Evolutionary conservation across 1,140 invertebrate genomes (phyloP).

Genomic region (Rhagoletis pomonella): DNA sequence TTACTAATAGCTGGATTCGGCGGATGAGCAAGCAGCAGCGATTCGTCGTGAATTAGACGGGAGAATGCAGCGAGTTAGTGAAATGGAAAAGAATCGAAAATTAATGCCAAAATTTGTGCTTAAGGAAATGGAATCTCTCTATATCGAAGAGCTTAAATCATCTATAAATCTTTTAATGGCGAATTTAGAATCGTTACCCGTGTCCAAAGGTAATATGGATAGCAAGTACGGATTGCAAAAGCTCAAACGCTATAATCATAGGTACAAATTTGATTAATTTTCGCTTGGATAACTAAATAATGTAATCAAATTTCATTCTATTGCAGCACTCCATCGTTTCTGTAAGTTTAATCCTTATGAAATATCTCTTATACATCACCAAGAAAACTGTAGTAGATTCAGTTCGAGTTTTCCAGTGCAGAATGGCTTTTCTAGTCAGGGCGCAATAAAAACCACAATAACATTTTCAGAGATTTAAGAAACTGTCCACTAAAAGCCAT

Average conservation of each 20-base stretch:
- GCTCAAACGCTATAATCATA: slow-evolving; percentile 96
- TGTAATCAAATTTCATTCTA: slow-evolving; percentile 44
- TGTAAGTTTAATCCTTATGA: slow-evolving; percentile 65
- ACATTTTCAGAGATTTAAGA: no score
- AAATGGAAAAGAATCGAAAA: slow-evolving; percentile 99
- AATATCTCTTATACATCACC: neutral
- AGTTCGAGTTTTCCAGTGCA: no score
- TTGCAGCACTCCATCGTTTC: slow-evolving; percentile 71
- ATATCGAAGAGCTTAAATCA: slow-evolving; percentile 98
- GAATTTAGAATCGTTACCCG: slow-evolving; percentile 98
- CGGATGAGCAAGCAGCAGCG: slow-evolving; percentile 99
- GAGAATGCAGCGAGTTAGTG: slow-evolving; percentile 94
- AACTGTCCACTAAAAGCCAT: no score
- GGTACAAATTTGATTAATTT: slow-evolving; percentile 77
- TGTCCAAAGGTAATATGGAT: slow-evolving; percentile 97
- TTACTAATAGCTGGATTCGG: slow-evolving; percentile 91
- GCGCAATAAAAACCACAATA: no score
- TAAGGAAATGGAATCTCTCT: slow-evolving; percentile 99
- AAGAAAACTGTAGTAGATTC: no score
- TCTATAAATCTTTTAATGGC: slow-evolving; percentile 99
- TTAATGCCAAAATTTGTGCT: slow-evolving; percentile 99
- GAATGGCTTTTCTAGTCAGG: no score
- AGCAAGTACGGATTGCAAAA: slow-evolving; percentile 97
- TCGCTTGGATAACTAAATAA: neutral
- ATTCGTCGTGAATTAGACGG: slow-evolving; percentile 98